Conservation (phyloP, 1,140 invertebrate species). For the Epicauta chinensis region DNA sequence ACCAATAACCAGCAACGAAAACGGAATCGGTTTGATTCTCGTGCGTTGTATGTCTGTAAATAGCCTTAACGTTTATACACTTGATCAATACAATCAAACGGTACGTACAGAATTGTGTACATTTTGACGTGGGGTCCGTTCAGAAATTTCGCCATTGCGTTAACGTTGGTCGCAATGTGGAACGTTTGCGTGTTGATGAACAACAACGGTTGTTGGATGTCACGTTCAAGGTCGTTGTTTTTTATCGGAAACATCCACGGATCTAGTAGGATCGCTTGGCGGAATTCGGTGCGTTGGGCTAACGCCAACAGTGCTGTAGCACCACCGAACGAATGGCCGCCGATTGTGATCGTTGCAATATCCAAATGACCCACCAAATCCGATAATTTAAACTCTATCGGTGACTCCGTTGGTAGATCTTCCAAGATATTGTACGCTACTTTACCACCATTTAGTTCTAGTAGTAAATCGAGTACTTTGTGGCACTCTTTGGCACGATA, state of each 20-base stretch:
- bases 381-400: conserved; percentile 27
- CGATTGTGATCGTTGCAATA: conserved; percentile 47
- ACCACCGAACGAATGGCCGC: conserved; percentile 65
- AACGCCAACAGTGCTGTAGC: conserved; percentile 53
- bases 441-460: conserved; percentile 49
- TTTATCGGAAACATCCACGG: conserved; percentile 66
- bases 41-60: conserved; percentile 44
- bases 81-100: background rate
- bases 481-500: conserved; percentile 50
- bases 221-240: conserved; percentile 44
- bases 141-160: conserved; percentile 48
- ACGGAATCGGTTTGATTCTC: conserved; percentile 46
- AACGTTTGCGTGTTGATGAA: conserved; percentile 63
- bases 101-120: conserved; percentile 47
- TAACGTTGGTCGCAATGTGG: conserved; percentile 55
- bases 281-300: conserved; percentile 49
- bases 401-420: conserved; percentile 19
- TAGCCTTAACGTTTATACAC: background rate
- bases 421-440: conserved; percentile 51
- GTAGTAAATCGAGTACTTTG: conserved; percentile 49
- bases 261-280: conserved; percentile 55
- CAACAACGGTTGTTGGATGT: conserved; percentile 51
- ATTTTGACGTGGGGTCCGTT: conserved; percentile 34
- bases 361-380: conserved; percentile 51
- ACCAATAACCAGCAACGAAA: conserved; percentile 43